Conservation (phyloP, 2,113 vertebrate genomes). For the Dryoscopus gambensis region DNA sequence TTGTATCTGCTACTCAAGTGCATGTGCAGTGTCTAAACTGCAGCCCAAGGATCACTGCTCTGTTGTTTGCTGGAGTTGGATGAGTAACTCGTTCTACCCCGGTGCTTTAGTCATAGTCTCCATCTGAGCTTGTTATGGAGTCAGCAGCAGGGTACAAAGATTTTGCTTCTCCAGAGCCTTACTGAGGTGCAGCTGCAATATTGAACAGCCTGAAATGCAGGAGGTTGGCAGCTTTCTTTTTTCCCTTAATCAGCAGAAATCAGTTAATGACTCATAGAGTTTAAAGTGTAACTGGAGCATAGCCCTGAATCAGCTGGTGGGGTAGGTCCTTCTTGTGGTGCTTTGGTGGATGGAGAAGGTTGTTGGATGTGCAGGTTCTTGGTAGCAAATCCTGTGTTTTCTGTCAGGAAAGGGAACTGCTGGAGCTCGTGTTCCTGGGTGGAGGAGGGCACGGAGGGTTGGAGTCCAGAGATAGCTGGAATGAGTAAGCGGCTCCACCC, state of each 20-base stretch:
- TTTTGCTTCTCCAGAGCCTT: not conserved
- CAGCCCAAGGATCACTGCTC: not conserved
- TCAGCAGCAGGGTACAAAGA: not conserved
- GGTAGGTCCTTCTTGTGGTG: not conserved
- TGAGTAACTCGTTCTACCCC: not conserved
- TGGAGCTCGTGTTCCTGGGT: not conserved
- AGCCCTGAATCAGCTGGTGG: not conserved
- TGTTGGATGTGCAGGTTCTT: not conserved
- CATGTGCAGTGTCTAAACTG: not conserved
- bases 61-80: not conserved
- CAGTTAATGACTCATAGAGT: not conserved
- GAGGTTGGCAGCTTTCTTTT: not conserved
- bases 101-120: not conserved
- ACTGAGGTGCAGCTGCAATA: not conserved
- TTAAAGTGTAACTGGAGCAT: not conserved
- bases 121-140: not conserved
- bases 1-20: not conserved
- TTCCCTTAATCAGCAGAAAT: not conserved
- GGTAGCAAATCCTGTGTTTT: fast-evolving
- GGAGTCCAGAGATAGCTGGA: not conserved
- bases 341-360: not conserved
- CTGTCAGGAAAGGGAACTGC: not conserved
- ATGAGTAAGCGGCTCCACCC: not conserved
- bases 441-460: not conserved
- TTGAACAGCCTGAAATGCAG: not conserved